Conservation (phyloP, 2,888 invertebrate species). For the Pteria penguin region DNA sequence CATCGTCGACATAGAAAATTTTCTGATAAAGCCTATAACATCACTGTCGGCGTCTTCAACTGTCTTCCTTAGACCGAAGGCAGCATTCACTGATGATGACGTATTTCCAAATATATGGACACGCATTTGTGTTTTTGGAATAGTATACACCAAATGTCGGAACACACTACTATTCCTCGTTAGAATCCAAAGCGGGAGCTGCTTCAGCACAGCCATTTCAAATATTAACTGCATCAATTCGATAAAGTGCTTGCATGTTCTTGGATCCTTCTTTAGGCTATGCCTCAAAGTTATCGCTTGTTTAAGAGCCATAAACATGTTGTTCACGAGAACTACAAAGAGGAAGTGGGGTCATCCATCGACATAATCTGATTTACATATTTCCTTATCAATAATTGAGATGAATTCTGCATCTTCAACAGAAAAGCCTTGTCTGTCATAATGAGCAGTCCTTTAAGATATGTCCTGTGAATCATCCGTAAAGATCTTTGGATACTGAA, state of each 20-base stretch:
- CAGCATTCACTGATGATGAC: constrained; percentile 10
- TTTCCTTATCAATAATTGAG: too few relatives aligned
- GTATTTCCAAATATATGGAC: constrained; percentile 39
- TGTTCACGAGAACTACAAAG: too few relatives aligned
- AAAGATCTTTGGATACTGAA: too few relatives aligned
- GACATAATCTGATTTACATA: too few relatives aligned
- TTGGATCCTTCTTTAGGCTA: constrained; percentile 1
- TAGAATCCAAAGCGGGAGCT: background rate
- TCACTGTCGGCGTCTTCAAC: background rate
- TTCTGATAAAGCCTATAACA: background rate
- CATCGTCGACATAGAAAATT: background rate
- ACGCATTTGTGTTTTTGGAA: constrained; percentile 14
- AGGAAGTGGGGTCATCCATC: too few relatives aligned
- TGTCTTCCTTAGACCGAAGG: constrained; percentile 22
- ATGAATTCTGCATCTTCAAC: too few relatives aligned
- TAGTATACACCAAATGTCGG: constrained; percentile 11
- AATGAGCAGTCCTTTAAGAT: too few relatives aligned
- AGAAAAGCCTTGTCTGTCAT: too few relatives aligned
- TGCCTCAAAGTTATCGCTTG: background rate
- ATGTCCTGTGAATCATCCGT: too few relatives aligned
- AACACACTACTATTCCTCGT: constrained; percentile 12
- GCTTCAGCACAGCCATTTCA: background rate
- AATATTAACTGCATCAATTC: constrained; percentile 10
- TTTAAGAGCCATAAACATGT: background rate
- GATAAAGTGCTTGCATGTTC: constrained; percentile 4